Base-by-base conservation (phyloP, 2,888 invertebrate genomes). In the Digitonthophagus gazella region DNA sequence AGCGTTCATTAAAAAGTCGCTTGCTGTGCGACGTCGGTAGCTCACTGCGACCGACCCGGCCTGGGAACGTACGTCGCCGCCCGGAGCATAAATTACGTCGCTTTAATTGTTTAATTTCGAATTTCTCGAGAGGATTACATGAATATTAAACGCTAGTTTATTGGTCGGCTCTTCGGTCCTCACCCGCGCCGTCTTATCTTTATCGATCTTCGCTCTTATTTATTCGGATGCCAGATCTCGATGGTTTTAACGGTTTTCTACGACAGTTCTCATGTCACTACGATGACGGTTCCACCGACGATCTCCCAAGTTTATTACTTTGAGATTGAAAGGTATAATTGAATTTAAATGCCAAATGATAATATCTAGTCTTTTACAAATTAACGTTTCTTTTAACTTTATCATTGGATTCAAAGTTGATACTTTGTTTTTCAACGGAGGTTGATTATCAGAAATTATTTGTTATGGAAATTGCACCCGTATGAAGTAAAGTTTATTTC, bases 101-200 rank as follows among this genome's bases (percentile, higher is more conserved):
- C 63, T 67, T 67, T 69, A 69, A 69, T 69, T 67, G 69, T 69
- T 69, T 69, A 67, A 67, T 69, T 69, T 69, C 67, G 67, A 64
- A 69, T 67, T 69, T 69, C 67, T 67, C 55, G 20, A 64, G 63
- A 69, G 67, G 67, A 69, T 69, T 69, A 69, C 64, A 67, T 64
- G 69, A 69, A 69, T 69, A 69, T 69, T 69, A 69, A 69, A 69
- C 20, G 20, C 64, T 66, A 66, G 58, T 69, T 69, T 69, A 61
- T 69, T 61, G 68, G 68, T 58, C 58, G 58, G 20, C 3, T 8
- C 16, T 44, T 44, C 11, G 28, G 15, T 67, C 28, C 28, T 22
- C 15, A 15, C 44, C 16, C 2, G 11, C 28, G 28, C 6, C 11
- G 28, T 6, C 28, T 44, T 44, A 44, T 44, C 28, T 44, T 44